Conservation (phyloP, 2,888 invertebrate genomes). For the Choristoneura rosaceana region DNA sequence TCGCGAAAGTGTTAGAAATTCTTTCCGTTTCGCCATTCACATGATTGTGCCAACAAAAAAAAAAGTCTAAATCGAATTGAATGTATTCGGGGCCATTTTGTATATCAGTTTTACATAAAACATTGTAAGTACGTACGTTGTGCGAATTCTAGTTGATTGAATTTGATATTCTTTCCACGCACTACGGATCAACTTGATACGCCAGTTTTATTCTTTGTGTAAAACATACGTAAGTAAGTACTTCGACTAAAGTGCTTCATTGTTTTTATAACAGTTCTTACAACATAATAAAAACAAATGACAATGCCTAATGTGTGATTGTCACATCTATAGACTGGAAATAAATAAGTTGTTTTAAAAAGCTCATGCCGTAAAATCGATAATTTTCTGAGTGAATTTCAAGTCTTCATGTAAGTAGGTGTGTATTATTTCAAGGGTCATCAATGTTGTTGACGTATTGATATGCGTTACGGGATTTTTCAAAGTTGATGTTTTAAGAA, state of each 20-base stretch:
- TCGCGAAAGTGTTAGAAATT: neutral
- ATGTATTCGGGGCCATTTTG: neutral
- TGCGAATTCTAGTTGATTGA: neutral
- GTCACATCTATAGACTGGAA: too few species aligned
- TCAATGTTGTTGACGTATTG: too few species aligned
- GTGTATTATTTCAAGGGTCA: too few species aligned
- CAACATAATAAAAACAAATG: too few species aligned
- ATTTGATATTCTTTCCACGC: constrained; percentile 14
- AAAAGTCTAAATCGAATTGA: neutral
- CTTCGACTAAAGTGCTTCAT: neutral
- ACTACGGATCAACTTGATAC: constrained; percentile 21
- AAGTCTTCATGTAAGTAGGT: too few species aligned
- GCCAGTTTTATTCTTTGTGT: constrained; percentile 2
- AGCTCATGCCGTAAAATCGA: too few species aligned
- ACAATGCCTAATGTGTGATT: too few species aligned
- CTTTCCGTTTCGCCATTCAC: neutral
- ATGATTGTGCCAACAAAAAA: constrained; percentile 1
- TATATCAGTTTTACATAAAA: neutral
- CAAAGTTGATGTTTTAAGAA: too few species aligned
- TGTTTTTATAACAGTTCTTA: too few species aligned
- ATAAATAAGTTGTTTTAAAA: too few species aligned
- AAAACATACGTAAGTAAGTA: neutral
- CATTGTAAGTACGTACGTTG: neutral
- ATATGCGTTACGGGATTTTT: too few species aligned
- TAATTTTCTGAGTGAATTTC: too few species aligned